Base-by-base conservation (phyloP, 1,140 invertebrate genomes). In the Eueides isabella region DNA sequence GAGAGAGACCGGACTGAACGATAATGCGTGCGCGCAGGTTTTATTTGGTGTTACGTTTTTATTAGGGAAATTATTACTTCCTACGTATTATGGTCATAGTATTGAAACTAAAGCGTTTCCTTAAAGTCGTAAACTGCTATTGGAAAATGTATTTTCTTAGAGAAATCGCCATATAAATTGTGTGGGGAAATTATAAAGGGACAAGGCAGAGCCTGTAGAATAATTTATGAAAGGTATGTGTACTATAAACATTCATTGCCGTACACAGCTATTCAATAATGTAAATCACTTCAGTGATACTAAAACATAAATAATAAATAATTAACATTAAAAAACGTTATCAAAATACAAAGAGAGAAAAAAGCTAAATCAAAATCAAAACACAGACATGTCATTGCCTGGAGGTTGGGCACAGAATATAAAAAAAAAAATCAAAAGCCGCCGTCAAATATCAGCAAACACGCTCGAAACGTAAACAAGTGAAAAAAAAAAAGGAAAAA, bases 1-100 rank as follows among this genome's bases (percentile, higher is more conserved):
- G 68, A 79, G 38, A 31, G 72, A 74, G 79, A 76, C 28, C 28
- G 71, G 14, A 41, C 82, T 78, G 80, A 84, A 80, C 82, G 80
- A 84, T 84, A 84, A 85, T 81, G 76, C 71, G 77, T 81, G 83
- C 75, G 78, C 70, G 65, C 82, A 81, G 71, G 76, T 75, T 71
- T 71, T 75, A 75, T 71, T 71, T 62, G 74, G 68, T 75, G 71
- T 72, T 66, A 66, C 74, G 74, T 69, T 85, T 85, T 85, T 85
- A 85, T 83, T 82, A 71, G 67, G 75, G 75, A 79, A 82, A 82
- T 83, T 83, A 80, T 82, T 77, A 72, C 81, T 83, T 83, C 81
- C 79, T 78, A 74, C 63, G 62, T 41, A 63, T 63, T 73, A 78
- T 72, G 66, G 66, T 11, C 28, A 6, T 41, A 70, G 71, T 72